phyloP scores from a whole-genome alignment of 2,888 invertebrate genomes.

The Xestobium rufovillosum region DNA sequence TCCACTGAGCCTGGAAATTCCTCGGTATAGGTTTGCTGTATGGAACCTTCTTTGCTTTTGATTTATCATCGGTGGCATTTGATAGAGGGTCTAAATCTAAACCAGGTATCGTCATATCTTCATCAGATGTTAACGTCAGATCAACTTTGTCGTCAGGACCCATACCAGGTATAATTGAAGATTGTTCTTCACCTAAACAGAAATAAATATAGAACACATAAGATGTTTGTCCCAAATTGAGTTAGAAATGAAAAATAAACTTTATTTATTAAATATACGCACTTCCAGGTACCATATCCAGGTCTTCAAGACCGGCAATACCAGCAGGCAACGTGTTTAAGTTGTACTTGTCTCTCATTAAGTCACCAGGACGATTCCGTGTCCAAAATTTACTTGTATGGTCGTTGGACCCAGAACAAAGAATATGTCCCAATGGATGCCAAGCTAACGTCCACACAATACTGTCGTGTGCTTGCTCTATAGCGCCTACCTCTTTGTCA shows the following conservation, averaged over 20 bases:
- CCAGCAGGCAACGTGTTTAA: constrained; percentile 86
- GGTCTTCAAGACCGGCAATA: constrained; percentile 61
- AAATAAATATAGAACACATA: too few species aligned
- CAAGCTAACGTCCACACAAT: constrained; percentile 99
- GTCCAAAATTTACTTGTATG: constrained; percentile 99
- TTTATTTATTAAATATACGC: background rate
- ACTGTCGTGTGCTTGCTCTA: constrained; percentile 98
- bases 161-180: constrained; percentile 88
- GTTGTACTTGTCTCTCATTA: constrained; percentile 97
- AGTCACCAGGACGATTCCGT: constrained; percentile 94
- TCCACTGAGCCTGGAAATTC: constrained; percentile 97
- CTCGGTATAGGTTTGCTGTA: constrained; percentile 94
- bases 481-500: constrained; percentile 96
- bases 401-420: constrained; percentile 99
- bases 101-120: constrained; percentile 76
- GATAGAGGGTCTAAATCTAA: constrained; percentile 69
- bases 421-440: constrained; percentile 98
- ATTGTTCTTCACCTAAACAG: constrained; percentile 61
- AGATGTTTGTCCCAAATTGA: constrained; percentile 3
- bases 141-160: constrained; percentile 94
- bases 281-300: constrained; percentile 47
- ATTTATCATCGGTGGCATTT: constrained; percentile 55
- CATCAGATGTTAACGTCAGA: constrained; percentile 71
- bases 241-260: constrained; percentile 7
- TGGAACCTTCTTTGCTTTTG: constrained; percentile 76